Base-by-base conservation (phyloP, 1,140 invertebrate genomes). In the Zaprionus lachaisei region DNA sequence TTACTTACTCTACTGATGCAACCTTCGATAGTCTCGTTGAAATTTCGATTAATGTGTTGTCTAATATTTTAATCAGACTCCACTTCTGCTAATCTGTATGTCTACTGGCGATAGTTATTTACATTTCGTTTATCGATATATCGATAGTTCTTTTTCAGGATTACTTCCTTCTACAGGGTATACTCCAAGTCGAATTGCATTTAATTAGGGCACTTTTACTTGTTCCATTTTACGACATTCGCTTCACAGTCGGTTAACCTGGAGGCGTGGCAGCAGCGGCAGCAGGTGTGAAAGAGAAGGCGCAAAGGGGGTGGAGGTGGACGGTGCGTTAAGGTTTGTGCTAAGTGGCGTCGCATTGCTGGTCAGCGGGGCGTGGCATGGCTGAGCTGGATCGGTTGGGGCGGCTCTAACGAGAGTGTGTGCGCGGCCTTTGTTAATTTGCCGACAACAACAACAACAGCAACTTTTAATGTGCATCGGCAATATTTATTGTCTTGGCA, bases 401-500 rank as follows among this genome's bases (percentile, higher is more conserved):
- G 68, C 68, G 73, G 4, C 24, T 37, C 55, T 76, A 72, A 65
- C 67, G 41, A 67, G 62, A 47, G n/a, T 47, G 38, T n/a, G 7
- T 41, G 41, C 65, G 54, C 72, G 70, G 73, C 56, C 83, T 83
- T 89, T 87, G 84, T 80, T 70, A 80, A 81, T 84, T 80, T 80
- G 81, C 84, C 83, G 84, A 81, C 84, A 80, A 66, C 44, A 75
- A 51, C 51, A 62, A 41, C 55, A 72, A 68, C 55, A 76, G n/a
- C 20, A 24, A 22, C 67, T 61, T 72, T 83, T 71, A 83, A 83
- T 79, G 63, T 79, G 81, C 80, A 83, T 70, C 12, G 44, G 44
- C 77, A 87, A 77, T 86, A 86, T 86, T 86, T 83, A 83, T 83
- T 89, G 80, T 83, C 77, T 80, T 80, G 75, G 63, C 84, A 89